Evolutionary conservation across 2,797 vertebrate species (phyloP).

Genomic region (Poeciliopsis gracilis): DNA sequence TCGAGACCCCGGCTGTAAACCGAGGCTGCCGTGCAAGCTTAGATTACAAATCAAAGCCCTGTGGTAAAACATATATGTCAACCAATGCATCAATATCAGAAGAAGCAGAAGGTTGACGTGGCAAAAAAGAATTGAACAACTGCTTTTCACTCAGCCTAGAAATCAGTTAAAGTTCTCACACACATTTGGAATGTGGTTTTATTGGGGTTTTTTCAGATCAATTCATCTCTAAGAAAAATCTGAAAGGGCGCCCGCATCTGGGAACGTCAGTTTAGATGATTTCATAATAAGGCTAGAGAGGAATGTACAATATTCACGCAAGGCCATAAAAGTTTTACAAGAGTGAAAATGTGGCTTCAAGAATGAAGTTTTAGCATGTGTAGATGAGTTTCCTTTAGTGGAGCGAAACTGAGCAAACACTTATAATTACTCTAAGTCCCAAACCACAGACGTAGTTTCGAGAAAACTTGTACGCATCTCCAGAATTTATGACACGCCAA

Average conservation of each 20-base stretch:
- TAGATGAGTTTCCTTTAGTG: conserved; percentile 42
- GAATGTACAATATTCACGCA: conserved; percentile 50
- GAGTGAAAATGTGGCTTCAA: conserved; percentile 45
- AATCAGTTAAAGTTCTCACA: conserved; percentile 18
- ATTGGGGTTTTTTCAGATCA: conserved; percentile 28
- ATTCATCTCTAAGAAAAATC: conserved; percentile 21
- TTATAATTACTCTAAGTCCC: conserved; percentile 51
- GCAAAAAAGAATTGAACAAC: conserved; percentile 15
- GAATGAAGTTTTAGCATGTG: conserved; percentile 43
- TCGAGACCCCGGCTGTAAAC: conserved; percentile 25
- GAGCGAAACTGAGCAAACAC: conserved; percentile 40
- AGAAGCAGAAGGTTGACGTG: conserved; percentile 7
- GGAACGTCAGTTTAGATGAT: conserved; percentile 41
- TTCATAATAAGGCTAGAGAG: conserved; percentile 43
- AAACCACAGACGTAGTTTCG: conserved; percentile 47
- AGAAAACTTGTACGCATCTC: conserved; percentile 22
- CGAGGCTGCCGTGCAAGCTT: conserved; percentile 14
- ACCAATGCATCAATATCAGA: conserved; percentile 8
- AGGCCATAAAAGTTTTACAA: conserved; percentile 46
- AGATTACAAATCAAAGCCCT: conserved; percentile 28
- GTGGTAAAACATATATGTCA: conserved; percentile 6
- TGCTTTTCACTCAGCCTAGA: conserved; percentile 27
- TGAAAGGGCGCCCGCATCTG: conserved; percentile 31
- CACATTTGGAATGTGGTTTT: conserved; percentile 28
- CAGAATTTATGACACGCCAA: conserved; percentile 12